Base-by-base conservation (phyloP, 2,113 vertebrate genomes). In the Chrysochloris asiatica region DNA sequence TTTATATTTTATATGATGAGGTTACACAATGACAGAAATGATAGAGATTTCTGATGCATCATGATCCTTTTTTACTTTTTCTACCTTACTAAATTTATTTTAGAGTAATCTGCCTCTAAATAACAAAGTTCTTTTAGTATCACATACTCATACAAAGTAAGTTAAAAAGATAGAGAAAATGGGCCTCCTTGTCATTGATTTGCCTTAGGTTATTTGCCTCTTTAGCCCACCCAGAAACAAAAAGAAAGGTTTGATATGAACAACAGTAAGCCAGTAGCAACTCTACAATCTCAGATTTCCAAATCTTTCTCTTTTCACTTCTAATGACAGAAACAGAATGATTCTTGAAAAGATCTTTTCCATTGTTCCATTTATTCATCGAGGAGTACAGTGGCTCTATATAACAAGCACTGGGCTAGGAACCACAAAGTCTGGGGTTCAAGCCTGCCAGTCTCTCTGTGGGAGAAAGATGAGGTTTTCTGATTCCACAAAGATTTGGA, bases 21-120 rank as follows among this genome's bases (percentile, higher is more conserved):
- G 30, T 79, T 71, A 87, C 6, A 78, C 59, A 91, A 87, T 69
- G 30, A 56, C 2, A 92, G 36, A 73, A 22, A 83, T 63, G 19
- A 77, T 4, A 92, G 28, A 82, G 17, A 63, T 36, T 89, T 92
- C 84, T 77, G 45, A 90, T 26, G 19, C 5, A 73, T 50, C 8
- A 65, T 36, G 26, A 54, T 14, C 21, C 6, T 45, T 87, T 95
- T 75, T 83, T 38, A 77, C 67, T 30, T 91, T 86, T 84, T 95
- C 14, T 93, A 92, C 9, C 24, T 65, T 85, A 63, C 48, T 83
- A 91, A 78, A 73, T 11, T 89, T 84, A 78, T 48, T 88, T 61
- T 91, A 91, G 91, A 92, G 8, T 81, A 72, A n/a, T n/a, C n/a
- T n/a, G n/a, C n/a, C 28, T 95, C 41, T 89, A 43, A 94, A 92